Conservation (phyloP, 1,140 invertebrate genomes). For the Leptopilina clavipes region DNA sequence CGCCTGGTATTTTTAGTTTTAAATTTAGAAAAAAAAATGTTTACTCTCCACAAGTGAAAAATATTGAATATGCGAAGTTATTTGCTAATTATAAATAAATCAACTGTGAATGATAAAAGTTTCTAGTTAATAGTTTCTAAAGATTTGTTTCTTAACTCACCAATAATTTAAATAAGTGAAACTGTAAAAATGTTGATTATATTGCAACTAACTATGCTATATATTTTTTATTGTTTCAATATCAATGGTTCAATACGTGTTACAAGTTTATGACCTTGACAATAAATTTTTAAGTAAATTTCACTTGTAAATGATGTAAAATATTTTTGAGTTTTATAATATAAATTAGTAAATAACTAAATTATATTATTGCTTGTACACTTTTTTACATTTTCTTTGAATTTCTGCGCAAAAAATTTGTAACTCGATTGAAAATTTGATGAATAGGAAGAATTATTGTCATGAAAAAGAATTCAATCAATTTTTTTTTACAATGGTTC, state of each 20-base stretch:
- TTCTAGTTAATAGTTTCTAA: constrained; percentile 8
- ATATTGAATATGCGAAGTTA: not conserved
- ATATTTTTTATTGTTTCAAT: not conserved
- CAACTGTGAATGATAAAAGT: constrained; percentile 18
- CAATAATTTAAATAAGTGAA: constrained; percentile 13
- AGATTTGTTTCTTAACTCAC: constrained; percentile 11
- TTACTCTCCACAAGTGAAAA: too few relatives aligned
- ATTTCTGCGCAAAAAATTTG: too few relatives aligned
- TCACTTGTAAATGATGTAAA: not conserved
- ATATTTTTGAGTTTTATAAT: not conserved
- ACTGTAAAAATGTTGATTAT: constrained; percentile 3
- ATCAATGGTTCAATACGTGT: constrained; percentile 5
- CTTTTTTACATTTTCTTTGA: too few relatives aligned
- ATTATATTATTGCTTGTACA: too few relatives aligned
- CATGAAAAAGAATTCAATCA: not conserved
- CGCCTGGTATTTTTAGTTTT: too few relatives aligned
- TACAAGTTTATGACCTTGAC: constrained; percentile 7
- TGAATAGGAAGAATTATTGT: too few relatives aligned
- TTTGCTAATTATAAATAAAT: constrained; percentile 15
- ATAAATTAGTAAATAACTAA: not conserved
- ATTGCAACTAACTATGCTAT: too few relatives aligned
- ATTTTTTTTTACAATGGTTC: not conserved
- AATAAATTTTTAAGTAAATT: not conserved
- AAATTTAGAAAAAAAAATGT: too few relatives aligned
- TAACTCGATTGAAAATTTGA: too few relatives aligned